Base-by-base conservation (phyloP, 2,113 vertebrate species). In the Ptilorrhoa leucosticta region DNA sequence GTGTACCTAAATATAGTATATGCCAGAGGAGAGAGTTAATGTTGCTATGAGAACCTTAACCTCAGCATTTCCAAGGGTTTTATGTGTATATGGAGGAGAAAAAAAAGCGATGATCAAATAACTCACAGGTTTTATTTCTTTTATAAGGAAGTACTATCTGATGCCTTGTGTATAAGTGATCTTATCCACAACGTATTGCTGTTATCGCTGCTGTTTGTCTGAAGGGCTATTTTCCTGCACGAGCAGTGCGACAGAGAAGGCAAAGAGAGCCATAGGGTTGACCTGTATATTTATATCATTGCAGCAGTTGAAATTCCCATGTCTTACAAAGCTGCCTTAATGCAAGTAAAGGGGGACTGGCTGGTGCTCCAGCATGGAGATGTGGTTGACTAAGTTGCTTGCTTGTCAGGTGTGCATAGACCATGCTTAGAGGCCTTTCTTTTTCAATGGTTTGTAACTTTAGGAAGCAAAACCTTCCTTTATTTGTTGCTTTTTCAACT, bases 21-120 rank as follows among this genome's bases (percentile, higher is more conserved):
- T 90, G 84, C 60, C 87, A 94, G 90, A 87, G 69, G 93, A 94
- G 95, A 95, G 92, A 94, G 83, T 94, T 91, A 93, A 97, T 97
- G 94, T 96, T 96, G 95, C 95, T 96, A 95, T 95, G 94, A 97
- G 93, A 97, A 97, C 96, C 93, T 97, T 97, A 90, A 96, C 93
- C 96, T 96, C 75, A 89, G 87, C 75, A 90, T 95, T 95, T 96
- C 63, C 70, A 90, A 87, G 48, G 86, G 65, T 48, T 94, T 93
- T 93, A 51, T 94, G 44, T 95, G 72, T 96, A 87, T 64, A 61
- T 69, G 37, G 22, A 20, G 26, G 31, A 39, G n/a, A 11, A 1
- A 19, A 60, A 86, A 72, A 87, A 80, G 37, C 45, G 79, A 13
- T 73, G 14, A 80, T 93, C 58, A 90, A 71, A 77, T 83, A 87